Conservation (phyloP, 2,888 invertebrate genomes). For the Hirudinaria manillensis region DNA sequence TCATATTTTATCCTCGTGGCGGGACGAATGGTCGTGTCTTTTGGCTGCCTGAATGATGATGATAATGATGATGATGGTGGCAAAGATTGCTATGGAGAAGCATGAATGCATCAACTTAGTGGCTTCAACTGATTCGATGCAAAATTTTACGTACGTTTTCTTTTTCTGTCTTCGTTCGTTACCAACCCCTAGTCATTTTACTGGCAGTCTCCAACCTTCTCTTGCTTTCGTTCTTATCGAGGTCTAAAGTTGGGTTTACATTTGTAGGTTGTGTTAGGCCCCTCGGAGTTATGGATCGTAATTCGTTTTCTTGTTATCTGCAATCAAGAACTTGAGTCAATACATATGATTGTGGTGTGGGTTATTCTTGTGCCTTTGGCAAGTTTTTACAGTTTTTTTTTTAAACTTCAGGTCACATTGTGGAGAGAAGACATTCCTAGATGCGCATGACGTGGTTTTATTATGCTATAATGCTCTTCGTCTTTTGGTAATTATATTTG, state of each 20-base stretch:
- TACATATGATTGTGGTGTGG: conserved; percentile 10
- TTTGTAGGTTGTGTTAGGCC: neutral
- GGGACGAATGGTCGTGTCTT: neutral
- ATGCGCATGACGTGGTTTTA: neutral
- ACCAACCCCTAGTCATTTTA: conserved; percentile 1
- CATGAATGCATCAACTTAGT: neutral
- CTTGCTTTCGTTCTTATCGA: neutral
- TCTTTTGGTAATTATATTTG: conserved; percentile 16
- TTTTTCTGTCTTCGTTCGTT: neutral
- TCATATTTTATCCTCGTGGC: neutral
- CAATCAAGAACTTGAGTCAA: conserved; percentile 6
- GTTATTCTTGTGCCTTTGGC: conserved; percentile 31
- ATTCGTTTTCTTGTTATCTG: neutral
- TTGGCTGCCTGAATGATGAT: neutral
- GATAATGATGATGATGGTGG: neutral
- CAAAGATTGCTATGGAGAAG: neutral
- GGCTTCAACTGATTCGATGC: neutral
- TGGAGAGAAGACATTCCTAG: neutral
- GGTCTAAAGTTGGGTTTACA: neutral
- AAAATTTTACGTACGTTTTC: neutral
- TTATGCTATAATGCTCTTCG: neutral
- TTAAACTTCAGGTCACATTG: neutral
- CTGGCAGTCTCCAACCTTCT: neutral
- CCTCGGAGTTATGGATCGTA: neutral
- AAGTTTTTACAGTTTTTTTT: conserved; percentile 24